phyloP scores from a whole-genome alignment of 2,888 invertebrate genomes.

The Marronus borbonicus region DNA sequence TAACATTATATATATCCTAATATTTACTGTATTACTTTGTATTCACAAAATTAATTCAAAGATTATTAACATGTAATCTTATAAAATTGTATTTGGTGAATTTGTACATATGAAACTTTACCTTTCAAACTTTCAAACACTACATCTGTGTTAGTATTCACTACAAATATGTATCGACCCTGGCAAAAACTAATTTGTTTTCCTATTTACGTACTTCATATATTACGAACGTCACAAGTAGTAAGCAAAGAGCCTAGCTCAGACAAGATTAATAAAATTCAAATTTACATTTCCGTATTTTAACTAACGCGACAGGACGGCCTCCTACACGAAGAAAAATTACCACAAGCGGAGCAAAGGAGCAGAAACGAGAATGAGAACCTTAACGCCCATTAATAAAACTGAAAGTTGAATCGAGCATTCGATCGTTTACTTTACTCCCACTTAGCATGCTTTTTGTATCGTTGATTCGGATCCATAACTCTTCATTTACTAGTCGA shows the following conservation, averaged over 20 bases:
- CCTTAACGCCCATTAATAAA: conserved; percentile 45
- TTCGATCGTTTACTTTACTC: conserved; percentile 43
- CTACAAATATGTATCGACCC: too few relatives aligned
- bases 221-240: not conserved
- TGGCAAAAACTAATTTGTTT: not conserved
- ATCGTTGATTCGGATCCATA: conserved; percentile 67
- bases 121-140: too few relatives aligned
- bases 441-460: conserved; percentile 66
- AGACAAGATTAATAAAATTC: conserved; percentile 37
- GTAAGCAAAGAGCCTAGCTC: not conserved
- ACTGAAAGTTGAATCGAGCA: conserved; percentile 46
- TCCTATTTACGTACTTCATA: conserved; percentile 1
- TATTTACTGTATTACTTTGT: too few relatives aligned
- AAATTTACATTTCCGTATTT: conserved; percentile 42
- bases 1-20: too few relatives aligned
- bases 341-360: conserved; percentile 22
- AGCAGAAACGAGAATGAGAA: conserved; percentile 25
- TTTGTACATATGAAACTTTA: too few relatives aligned
- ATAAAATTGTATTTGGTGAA: too few relatives aligned
- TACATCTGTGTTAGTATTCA: too few relatives aligned
- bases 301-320: conserved; percentile 32
- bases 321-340: conserved; percentile 41
- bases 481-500: conserved; percentile 67
- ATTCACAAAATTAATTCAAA: too few relatives aligned
- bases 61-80: too few relatives aligned